These are phyloP conservation scores for Sebastolobus alascanus DNA, from an alignment of 2,797 vertebrate species.

Conservation along the genomic window DNA sequence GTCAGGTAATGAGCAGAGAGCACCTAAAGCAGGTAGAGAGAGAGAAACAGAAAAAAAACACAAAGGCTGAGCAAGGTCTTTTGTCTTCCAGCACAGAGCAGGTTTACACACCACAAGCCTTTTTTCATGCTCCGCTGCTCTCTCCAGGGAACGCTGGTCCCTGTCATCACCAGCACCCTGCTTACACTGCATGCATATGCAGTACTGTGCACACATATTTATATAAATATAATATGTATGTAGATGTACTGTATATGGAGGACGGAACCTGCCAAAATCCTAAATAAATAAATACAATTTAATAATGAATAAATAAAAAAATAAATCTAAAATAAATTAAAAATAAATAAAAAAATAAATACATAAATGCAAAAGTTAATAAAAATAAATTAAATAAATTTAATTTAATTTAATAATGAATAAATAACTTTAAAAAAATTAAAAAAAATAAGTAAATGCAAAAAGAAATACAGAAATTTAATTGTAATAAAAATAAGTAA, in stretches of 20 bases:
- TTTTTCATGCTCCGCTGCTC: constrained; percentile 27
- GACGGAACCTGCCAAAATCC: too few relatives aligned
- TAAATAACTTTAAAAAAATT: too few relatives aligned
- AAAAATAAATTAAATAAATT: too few relatives aligned
- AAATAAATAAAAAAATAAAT: too few relatives aligned
- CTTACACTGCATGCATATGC: constrained; percentile 1
- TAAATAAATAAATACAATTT: too few relatives aligned
- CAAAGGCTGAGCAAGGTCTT: constrained; percentile 11
- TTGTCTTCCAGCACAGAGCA: constrained; percentile 27
- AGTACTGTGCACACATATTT: background rate
- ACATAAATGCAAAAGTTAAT: too few relatives aligned
- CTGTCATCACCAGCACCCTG: constrained; percentile 1
- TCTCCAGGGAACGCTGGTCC: background rate
- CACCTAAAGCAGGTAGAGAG: constrained; percentile 10
- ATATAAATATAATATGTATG: too few relatives aligned
- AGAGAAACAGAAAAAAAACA: constrained; percentile 9
- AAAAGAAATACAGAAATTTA: background rate
- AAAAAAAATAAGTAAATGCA: too few relatives aligned
- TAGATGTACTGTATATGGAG: background rate
- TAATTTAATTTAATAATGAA: too few relatives aligned
- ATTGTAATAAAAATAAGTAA: too few relatives aligned
- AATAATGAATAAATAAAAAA: too few relatives aligned
- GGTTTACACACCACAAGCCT: constrained; percentile 35
- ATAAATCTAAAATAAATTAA: too few relatives aligned
- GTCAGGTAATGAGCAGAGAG: constrained; percentile 12